Evolutionary conservation across 2,888 invertebrate species (phyloP), one percentile per base, ranked within the genome.

Genomic region (Pyrgus malvae): DNA sequence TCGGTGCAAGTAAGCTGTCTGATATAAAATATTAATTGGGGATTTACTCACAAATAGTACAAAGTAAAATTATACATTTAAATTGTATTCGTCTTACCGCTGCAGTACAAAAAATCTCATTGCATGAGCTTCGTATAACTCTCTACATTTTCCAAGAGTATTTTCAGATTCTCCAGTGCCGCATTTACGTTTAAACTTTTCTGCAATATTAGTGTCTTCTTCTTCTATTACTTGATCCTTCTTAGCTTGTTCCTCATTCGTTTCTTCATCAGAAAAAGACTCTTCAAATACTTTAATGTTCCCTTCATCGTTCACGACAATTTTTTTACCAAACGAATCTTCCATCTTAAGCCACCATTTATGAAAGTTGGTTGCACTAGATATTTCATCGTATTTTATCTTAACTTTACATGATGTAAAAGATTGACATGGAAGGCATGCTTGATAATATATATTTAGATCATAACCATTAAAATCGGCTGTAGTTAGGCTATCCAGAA

Each of bases 1-100:
- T 89, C 89, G 2, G 85, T 75, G 60, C 85, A 87, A 1, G 76
- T 69, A 35, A 89, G 62, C 0, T 89, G 82, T 1, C 89, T 89
- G 58, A 3, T 25, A 45, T 48, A 60, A 25, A 23, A 29, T n/a
- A n/a, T n/a, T n/a, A n/a, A n/a, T n/a, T n/a, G n/a, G n/a, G n/a
- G n/a, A n/a, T n/a, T n/a, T n/a, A n/a, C n/a, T n/a, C n/a, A n/a
- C n/a, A n/a, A n/a, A n/a, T n/a, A n/a, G n/a, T n/a, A n/a, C n/a
- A n/a, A n/a, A n/a, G n/a, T 21, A 21, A 21, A 40, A 40, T 17
- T n/a, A n/a, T n/a, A 27, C 9, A 2, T 27, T n/a, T 3, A 27
- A 8, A 9, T n/a, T 27, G 9, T n/a, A 27, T 27, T 9, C 2
- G 2, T n/a, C 71, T 68, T 68, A 89, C 88, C 89, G 77, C 48